Evolutionary conservation across 2,797 vertebrate species (phyloP).

Genomic region (Sebastes trivittatus): DNA sequence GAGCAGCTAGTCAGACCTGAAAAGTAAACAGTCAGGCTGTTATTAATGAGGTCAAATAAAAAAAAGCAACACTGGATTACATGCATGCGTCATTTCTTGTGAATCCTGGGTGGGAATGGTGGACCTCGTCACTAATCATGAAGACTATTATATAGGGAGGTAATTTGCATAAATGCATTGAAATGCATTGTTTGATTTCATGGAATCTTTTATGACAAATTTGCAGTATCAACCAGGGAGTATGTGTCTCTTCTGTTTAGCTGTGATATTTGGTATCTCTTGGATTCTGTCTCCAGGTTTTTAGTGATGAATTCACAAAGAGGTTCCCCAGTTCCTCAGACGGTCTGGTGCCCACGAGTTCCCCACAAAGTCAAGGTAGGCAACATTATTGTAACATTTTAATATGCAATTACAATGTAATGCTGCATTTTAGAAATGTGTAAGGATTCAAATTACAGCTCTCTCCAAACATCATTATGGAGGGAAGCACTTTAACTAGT

Average conservation of each 20-base stretch:
- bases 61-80: neutral
- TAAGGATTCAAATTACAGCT: neutral
- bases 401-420: neutral
- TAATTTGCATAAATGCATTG: neutral
- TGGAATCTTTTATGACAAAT: neutral
- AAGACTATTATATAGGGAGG: neutral
- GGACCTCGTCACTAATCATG: neutral
- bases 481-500: neutral
- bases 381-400: neutral
- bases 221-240: neutral
- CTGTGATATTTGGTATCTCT: neutral
- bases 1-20: neutral
- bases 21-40: neutral
- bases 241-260: neutral
- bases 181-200: neutral
- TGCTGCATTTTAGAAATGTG: neutral
- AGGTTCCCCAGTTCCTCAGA: constrained; percentile 43
- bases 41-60: neutral
- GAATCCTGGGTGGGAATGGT: neutral
- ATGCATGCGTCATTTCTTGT: neutral
- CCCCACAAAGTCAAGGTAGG: constrained; percentile 53
- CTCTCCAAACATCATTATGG: neutral
- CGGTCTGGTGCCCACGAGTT: neutral
- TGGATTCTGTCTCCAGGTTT: constrained; percentile 62
- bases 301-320: constrained; percentile 72